Evolutionary conservation across 1,140 invertebrate species (phyloP).

Genomic region (Homalodisca vitripennis): DNA sequence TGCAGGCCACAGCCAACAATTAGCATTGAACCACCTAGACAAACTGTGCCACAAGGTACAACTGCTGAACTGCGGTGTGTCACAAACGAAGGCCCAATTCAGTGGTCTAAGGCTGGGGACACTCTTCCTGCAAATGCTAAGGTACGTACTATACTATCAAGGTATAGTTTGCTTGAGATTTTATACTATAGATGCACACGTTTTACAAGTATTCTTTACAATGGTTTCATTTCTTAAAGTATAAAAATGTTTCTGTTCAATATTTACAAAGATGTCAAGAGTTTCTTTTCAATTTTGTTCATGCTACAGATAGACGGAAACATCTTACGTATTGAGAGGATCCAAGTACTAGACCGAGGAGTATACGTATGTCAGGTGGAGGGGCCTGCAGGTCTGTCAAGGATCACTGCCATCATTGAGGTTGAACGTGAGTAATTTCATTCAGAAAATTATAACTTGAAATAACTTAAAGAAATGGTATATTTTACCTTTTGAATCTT

Average conservation of each 20-base stretch:
- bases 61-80: constrained; percentile 74
- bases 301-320: constrained; percentile 67
- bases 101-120: constrained; percentile 76
- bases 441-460: no score
- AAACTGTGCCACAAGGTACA: constrained; percentile 75
- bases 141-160: constrained; percentile 50
- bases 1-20: constrained; percentile 53
- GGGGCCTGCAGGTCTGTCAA: constrained; percentile 54
- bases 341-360: constrained; percentile 60
- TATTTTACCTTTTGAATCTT: no score
- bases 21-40: constrained; percentile 60
- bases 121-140: constrained; percentile 60
- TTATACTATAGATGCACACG: no score
- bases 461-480: no score
- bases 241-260: no score
- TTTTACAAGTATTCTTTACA: no score
- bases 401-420: constrained; percentile 73
- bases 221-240: no score
- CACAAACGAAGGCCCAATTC: constrained; percentile 63
- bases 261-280: no score
- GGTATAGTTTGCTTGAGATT: no score
- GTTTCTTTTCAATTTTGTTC: no score
- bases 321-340: constrained; percentile 66
- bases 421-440: constrained; percentile 73
- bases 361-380: constrained; percentile 56